A percentile compares a stretch with the other conserved stretches of the same genome.
Evolutionary conservation across 1,140 invertebrate genomes (phyloP).

Genomic region (Subanguina moxae): DNA sequence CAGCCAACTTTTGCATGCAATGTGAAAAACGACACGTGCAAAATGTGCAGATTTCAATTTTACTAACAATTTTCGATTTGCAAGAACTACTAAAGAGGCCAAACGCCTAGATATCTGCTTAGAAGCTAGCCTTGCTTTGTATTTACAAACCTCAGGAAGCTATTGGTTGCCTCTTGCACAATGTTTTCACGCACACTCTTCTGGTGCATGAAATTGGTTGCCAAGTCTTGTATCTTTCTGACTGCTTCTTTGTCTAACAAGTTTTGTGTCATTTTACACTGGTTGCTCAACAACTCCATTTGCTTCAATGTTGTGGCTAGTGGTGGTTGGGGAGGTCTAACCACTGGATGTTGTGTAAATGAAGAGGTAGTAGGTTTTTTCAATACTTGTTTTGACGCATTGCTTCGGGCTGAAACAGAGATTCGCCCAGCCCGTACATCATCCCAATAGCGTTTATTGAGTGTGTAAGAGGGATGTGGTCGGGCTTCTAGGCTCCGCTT

Average conservation of each 20-base stretch:
- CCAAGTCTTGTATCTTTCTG: background rate
- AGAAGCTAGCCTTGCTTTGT: background rate
- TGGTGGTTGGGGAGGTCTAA: background rate
- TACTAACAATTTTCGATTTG: too few species aligned
- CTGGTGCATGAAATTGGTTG: background rate
- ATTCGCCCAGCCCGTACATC: constrained; percentile 4
- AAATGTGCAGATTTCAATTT: too few species aligned
- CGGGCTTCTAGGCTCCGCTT: constrained; percentile 11
- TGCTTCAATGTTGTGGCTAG: background rate
- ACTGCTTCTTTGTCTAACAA: background rate
- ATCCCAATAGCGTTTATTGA: constrained; percentile 22
- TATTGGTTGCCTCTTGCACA: background rate
- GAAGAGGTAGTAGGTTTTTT: background rate
- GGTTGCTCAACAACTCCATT: background rate
- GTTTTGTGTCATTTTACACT: background rate
- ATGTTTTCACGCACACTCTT: background rate
- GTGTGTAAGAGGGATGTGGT: constrained; percentile 12
- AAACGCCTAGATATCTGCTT: too few species aligned
- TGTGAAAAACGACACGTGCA: too few species aligned
- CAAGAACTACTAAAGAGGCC: too few species aligned
- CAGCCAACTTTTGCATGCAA: too few species aligned
- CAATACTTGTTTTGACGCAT: background rate
- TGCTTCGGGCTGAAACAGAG: background rate
- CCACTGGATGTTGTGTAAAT: background rate
- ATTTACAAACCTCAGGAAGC: background rate